Evolutionary conservation across 2,888 invertebrate genomes (phyloP), one percentile per base, ranked within the genome.

Genomic region (Synergus gifuensis): DNA sequence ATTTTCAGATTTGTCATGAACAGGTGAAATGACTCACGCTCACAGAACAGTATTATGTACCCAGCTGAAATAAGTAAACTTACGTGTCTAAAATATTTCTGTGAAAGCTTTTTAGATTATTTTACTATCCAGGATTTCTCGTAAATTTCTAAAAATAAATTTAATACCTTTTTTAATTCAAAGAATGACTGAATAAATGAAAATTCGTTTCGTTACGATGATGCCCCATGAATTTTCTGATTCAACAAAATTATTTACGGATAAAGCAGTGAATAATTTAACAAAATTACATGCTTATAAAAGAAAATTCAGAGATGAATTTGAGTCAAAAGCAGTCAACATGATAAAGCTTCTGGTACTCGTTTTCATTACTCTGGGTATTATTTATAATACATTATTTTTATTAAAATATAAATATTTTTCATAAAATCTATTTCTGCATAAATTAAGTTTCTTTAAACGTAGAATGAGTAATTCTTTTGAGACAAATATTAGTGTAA

Each of bases 181-280:
- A 28, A n/a, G 54, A 73, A 73, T 73, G 8, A 73, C 36, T 73
- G 49, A 73, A 73, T 49, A 28, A 16, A 54, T 16, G 49, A 73
- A 49, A 36, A 73, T 54, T 46, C 69, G 14, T 9, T 73, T 69
- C 16, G 69, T 14, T 16, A 49, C 28, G 16, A 64, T 40, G 46
- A 49, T 69, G 22, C 69, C 28, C 22, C 54, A n/a, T 9, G 60
- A 60, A 22, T 4, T 60, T 12, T 60, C 12, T 5, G 60, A 60
- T 22, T 22, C 22, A 22, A 11, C 0, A 4, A 22, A 22, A 60
- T 60, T 54, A 36, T 54, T 73, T 54, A 73, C 28, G 12, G 54
- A 73, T 49, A 54, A 73, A 28, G 73, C 22, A 22, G 5, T 54
- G 73, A 73, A 73, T 73, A 73, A 36, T 22, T 54, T 54, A 36